Conservation (phyloP, 2,113 vertebrate species). For the Alethe diademata region DNA sequence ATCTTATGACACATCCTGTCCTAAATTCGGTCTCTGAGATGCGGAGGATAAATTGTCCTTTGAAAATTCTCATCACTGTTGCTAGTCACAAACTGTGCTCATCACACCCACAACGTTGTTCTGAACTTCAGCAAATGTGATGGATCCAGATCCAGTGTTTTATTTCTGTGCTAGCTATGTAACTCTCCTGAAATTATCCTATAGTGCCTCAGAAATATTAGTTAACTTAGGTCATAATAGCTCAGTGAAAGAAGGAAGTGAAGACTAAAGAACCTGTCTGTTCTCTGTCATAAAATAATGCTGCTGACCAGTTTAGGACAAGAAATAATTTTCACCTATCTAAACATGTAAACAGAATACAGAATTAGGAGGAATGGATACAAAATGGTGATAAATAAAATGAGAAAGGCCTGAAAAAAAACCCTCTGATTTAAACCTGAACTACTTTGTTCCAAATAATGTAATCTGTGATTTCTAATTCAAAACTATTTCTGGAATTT, state of each 20-base stretch:
- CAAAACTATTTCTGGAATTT: background rate
- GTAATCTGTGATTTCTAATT: background rate
- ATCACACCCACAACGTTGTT: constrained; percentile 7
- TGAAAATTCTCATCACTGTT: background rate
- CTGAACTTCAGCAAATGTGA: constrained; percentile 15
- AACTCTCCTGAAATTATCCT: background rate
- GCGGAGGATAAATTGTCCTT: constrained; percentile 23
- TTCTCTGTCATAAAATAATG: background rate
- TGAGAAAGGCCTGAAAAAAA: background rate
- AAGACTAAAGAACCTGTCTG: background rate
- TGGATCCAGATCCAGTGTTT: background rate
- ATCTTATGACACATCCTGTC: constrained; percentile 15
- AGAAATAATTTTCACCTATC: background rate
- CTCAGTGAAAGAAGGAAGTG: background rate
- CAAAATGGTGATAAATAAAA: background rate
- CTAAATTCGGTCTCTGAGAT: constrained; percentile 19
- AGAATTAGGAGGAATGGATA: background rate
- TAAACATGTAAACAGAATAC: background rate
- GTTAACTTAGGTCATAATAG: background rate
- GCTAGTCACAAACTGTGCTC: constrained; percentile 28
- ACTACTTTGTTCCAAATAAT: background rate
- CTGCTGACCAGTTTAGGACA: background rate
- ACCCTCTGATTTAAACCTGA: background rate
- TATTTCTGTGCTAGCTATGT: background rate
- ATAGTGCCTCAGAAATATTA: background rate